A percentile compares a stretch with the other conserved stretches of the same genome.
These are phyloP conservation scores for Tetrax tetrax DNA, from an alignment of 2,113 vertebrate species.

Conservation along the genomic window DNA sequence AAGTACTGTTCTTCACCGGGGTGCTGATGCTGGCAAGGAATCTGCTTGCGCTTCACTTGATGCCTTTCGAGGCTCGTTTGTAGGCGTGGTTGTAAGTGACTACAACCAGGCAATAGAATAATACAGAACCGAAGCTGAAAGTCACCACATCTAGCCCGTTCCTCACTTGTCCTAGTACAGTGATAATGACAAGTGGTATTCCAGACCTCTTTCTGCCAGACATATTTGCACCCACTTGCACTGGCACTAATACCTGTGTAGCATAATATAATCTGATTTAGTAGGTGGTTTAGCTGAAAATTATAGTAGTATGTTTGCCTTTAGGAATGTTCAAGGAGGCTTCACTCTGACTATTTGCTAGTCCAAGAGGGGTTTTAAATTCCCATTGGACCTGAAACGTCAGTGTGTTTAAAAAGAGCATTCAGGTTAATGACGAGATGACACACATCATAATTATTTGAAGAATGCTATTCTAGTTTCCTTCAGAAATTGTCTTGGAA, in stretches of 20 bases:
- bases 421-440: constrained; percentile 51
- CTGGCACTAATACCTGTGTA: background rate
- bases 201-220: background rate
- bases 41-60: background rate
- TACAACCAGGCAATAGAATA: background rate
- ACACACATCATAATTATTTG: background rate
- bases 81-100: background rate
- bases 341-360: background rate
- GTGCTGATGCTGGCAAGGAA: background rate
- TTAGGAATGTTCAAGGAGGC: background rate
- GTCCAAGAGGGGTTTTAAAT: background rate
- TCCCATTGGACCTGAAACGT: background rate
- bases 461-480: constrained; percentile 16
- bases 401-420: constrained; percentile 39
- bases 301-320: background rate
- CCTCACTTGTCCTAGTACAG: background rate
- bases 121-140: background rate
- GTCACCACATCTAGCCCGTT: background rate
- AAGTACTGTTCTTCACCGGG: background rate
- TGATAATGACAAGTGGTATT: background rate
- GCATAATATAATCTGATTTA: background rate
- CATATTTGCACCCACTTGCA: background rate
- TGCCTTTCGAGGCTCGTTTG: background rate
- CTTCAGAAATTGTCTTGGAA: background rate
- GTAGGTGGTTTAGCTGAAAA: background rate